Evolutionary conservation across 2,797 vertebrate genomes (phyloP), one percentile per base, ranked within the genome.

Genomic region (Halcyon smyrnensis): DNA sequence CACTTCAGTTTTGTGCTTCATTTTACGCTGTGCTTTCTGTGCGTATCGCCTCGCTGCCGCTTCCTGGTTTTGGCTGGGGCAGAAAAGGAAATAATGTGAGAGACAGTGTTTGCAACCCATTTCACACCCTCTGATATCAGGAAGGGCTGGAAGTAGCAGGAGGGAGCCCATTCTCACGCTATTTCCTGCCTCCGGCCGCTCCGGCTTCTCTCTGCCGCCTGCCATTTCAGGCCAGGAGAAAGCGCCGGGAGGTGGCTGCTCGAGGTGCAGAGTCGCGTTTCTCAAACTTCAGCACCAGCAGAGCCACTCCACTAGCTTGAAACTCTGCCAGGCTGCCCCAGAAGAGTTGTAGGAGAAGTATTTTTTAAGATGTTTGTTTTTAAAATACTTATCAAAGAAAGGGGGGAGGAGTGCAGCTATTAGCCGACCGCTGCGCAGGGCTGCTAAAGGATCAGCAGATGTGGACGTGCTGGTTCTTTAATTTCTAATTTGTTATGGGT

Each of bases 71-170:
- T n/a, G 71, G 64, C 96, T 45, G 65, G 80, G 59, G n/a, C 94
- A 88, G 94, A 95, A 96, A 71, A 95, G 97, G 96, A 97, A 97
- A 79, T 65, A 64, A 12, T 34, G 91, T 23, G 85, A 83, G 94
- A 76, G 95, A 53, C 84, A n/a, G 92, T 25, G 71, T 75, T 88
- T 53, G 92, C 92, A 89, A 39, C 43, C 73, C 85, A 15, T 94
- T 94, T 89, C 79, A 82, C 94, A 97, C 73, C 84, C 93, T 62
- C 62, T 8, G 11, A 10, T 90, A 85, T 73, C 96, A 96, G 96
- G 97, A 97, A 97, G 95, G 95, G 89, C 94, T 94, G 96, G 94
- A 89, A 87, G 95, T 39, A 94, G 92, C 93, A 45, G 20, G 69
- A 68, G 94, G 85, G 96, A 96, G 89, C 86, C 90, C 90, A 16